phyloP scores from a whole-genome alignment of 2,888 invertebrate species.

The Helicoverpa assulta region DNA sequence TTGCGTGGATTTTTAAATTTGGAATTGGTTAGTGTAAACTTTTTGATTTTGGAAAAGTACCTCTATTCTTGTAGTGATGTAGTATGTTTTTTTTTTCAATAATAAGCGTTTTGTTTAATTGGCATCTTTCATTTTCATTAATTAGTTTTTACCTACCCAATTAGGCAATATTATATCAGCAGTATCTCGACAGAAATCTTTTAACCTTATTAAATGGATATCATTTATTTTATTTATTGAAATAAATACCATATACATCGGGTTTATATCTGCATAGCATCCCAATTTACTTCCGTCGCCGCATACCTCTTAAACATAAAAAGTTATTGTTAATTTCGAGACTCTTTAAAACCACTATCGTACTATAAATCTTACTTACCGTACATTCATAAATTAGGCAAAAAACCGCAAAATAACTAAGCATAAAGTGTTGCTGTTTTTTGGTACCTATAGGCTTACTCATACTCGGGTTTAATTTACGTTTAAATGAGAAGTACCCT shows the following conservation, averaged over 20 bases:
- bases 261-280: conserved; percentile 41
- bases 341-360: conserved; percentile 16
- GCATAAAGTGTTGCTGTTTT: conserved; percentile 5
- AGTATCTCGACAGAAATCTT: conserved; percentile 11
- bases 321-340: conserved; percentile 4
- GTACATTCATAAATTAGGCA: conserved; percentile 32
- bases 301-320: conserved; percentile 26
- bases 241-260: conserved; percentile 12
- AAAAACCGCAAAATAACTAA: conserved; percentile 39
- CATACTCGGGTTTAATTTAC: conserved; percentile 10
- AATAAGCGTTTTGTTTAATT: not conserved
- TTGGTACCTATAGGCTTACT: conserved; percentile 27
- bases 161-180: conserved; percentile 19
- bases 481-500: conserved; percentile 17
- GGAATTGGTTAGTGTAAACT: conserved; percentile 9
- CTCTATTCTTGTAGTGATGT: not conserved
- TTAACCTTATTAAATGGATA: conserved; percentile 44
- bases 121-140: conserved; percentile 2
- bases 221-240: conserved; percentile 34
- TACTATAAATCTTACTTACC: conserved; percentile 40
- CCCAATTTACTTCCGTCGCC: conserved; percentile 43
- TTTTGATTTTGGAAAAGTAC: not conserved
- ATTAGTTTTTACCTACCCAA: conserved; percentile 17
- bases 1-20: conserved; percentile 27
- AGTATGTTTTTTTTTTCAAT: not conserved